phyloP scores from a whole-genome alignment of 2,113 vertebrate genomes.

The Albula glossodonta region DNA sequence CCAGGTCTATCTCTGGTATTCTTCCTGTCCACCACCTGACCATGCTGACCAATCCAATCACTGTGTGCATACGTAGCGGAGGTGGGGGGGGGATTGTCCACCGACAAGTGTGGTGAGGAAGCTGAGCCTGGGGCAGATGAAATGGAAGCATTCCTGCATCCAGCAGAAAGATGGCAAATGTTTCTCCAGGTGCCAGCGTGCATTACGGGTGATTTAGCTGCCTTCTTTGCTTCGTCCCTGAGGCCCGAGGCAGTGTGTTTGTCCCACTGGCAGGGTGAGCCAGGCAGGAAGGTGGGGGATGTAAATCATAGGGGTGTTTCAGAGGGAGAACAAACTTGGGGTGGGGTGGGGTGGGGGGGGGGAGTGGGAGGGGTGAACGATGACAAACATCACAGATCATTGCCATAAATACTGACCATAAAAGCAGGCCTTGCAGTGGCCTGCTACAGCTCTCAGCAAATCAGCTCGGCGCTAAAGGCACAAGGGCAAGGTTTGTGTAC shows the following conservation, averaged over 20 bases:
- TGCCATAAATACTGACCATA: slow-evolving; percentile 56
- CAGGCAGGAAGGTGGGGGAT: slow-evolving; percentile 16
- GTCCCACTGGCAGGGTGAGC: slow-evolving; percentile 13
- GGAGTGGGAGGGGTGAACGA: slow-evolving; percentile 10
- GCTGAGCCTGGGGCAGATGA: background rate
- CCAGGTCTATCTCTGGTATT: too few relatives aligned
- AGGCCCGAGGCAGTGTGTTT: slow-evolving; percentile 8
- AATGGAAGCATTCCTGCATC: slow-evolving; percentile 1
- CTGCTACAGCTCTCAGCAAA: slow-evolving; percentile 51
- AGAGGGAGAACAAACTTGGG: slow-evolving; percentile 23
- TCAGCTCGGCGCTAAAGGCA: slow-evolving; percentile 38
- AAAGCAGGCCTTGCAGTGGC: slow-evolving; percentile 43
- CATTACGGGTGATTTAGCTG: slow-evolving; percentile 37
- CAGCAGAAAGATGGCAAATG: background rate
- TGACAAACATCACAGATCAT: slow-evolving; percentile 46
- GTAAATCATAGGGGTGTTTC: slow-evolving; percentile 48
- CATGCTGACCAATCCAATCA: too few relatives aligned
- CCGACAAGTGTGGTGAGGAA: background rate
- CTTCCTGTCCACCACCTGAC: too few relatives aligned
- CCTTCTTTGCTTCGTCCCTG: slow-evolving; percentile 12
- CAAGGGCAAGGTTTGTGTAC: slow-evolving; percentile 48
- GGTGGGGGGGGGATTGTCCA: background rate
- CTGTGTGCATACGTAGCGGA: too few relatives aligned
- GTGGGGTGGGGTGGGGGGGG: slow-evolving; percentile 36
- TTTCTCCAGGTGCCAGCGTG: background rate